phyloP scores from a whole-genome alignment of 1,140 invertebrate species.

The Cyclargus thomasi region DNA sequence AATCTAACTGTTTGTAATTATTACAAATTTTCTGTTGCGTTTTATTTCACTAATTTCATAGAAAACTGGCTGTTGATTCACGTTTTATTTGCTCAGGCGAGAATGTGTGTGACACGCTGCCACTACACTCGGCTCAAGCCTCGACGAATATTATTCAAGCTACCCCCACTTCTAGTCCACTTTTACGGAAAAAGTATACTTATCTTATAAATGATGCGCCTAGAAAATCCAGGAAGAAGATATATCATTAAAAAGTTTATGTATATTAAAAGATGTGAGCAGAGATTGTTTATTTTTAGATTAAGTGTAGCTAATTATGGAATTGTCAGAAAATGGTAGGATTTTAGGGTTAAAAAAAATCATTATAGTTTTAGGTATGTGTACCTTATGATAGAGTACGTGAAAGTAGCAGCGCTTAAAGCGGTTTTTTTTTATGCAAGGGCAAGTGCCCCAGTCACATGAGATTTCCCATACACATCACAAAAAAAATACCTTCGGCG shows the following conservation, averaged over 20 bases:
- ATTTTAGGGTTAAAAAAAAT: too few species aligned
- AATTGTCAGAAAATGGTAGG: neutral
- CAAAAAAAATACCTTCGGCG: too few species aligned
- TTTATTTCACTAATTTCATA: neutral
- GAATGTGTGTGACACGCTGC: conserved; percentile 35
- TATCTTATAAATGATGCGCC: conserved; percentile 23
- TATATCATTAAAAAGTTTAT: neutral
- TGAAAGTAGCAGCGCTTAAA: too few species aligned
- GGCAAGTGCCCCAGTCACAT: too few species aligned
- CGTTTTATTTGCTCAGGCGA: conserved; percentile 41
- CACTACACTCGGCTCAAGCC: conserved; percentile 53
- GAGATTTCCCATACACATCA: too few species aligned
- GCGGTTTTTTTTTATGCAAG: too few species aligned
- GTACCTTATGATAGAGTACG: too few species aligned
- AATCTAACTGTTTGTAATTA: neutral
- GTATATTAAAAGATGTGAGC: conserved; percentile 35
- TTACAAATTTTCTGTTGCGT: neutral
- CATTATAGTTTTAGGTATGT: too few species aligned
- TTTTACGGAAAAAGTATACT: conserved; percentile 21
- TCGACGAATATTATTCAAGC: conserved; percentile 53
- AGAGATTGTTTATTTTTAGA: conserved; percentile 48
- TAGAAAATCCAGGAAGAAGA: conserved; percentile 21
- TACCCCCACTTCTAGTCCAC: conserved; percentile 27
- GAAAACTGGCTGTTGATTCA: conserved; percentile 18
- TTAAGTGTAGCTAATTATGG: neutral